Conservation (phyloP, 2,797 vertebrate genomes). For the Kryptopterus vitreolus region DNA sequence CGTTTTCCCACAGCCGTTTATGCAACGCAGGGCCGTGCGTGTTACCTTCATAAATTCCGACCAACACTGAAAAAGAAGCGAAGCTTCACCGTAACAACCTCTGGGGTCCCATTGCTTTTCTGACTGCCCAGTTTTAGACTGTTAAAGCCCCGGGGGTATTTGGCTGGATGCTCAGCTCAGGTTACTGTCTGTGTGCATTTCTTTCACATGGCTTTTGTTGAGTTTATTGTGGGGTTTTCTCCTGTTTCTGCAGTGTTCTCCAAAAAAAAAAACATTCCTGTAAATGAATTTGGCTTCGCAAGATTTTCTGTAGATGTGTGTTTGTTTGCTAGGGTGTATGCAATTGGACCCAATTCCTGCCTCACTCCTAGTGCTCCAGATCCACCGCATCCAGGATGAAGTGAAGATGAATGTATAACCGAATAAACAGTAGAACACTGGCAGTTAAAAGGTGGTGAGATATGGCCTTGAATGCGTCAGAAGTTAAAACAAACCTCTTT, state of each 20-base stretch:
- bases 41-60: slow-evolving; percentile 6
- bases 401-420: neutral
- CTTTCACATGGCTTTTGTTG: neutral
- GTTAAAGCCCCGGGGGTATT: neutral
- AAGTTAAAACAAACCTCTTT: slow-evolving; percentile 23
- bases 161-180: neutral
- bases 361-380: neutral
- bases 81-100: neutral
- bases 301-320: neutral
- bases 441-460: slow-evolving; percentile 39
- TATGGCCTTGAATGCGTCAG: slow-evolving; percentile 24
- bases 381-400: neutral
- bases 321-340: neutral
- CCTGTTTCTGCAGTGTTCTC: neutral
- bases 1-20: slow-evolving; percentile 10
- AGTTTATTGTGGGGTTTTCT: neutral
- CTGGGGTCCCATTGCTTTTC: neutral
- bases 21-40: neutral
- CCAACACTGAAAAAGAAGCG: neutral
- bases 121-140: neutral
- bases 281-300: neutral
- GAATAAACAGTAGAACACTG: neutral
- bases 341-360: neutral
- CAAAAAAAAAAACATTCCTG: neutral
- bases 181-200: neutral